Evolutionary conservation across 1,140 invertebrate species (phyloP), one percentile per base, ranked within the genome.

Genomic region (Trachelipus rathkii): DNA sequence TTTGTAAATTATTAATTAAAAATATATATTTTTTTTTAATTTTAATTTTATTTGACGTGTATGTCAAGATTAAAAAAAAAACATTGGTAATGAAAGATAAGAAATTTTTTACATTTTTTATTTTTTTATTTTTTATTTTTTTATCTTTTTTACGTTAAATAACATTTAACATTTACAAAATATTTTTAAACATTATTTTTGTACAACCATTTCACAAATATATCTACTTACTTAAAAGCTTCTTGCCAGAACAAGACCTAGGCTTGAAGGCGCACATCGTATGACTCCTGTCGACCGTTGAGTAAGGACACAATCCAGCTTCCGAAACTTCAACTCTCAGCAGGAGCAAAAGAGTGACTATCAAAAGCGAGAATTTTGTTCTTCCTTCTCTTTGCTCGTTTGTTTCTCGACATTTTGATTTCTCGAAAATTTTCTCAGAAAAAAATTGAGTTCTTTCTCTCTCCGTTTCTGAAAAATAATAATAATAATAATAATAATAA

Each of bases 261-360:
- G 81, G 72, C 23, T 44, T 53, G 72, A 81, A 82, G 43, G 68
- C 45, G 53, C 81, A 82, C 74, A 82, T 82, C 10, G 81, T 82
- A 66, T 82, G 81, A 7, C 74, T 23, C 8, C 79, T 70, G 71
- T 80, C 79, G 0, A 75, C 60, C 15, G 21, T 3, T 19, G 73
- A 33, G 43, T 75, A 75, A 8, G 23, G 73, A n/a, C 73, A 75
- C 5, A 44, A 6, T 67, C 67, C 50, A 2, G 50, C 19, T 19
- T 19, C 50, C 50, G 19, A 60, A 60, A 60, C 15, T 43, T 19
- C 23, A 11, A 43, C 19, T 13, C 11, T 46, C 5, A 13, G 10
- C 44, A 72, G 23, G 10, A 72, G 24, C 21, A 44, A 45, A 43
- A 72, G 33, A 33, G 33, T 33, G 33, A 33, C 33, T 33, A 33